Base-by-base conservation (phyloP, 2,888 invertebrate genomes). In the Seira musarum region DNA sequence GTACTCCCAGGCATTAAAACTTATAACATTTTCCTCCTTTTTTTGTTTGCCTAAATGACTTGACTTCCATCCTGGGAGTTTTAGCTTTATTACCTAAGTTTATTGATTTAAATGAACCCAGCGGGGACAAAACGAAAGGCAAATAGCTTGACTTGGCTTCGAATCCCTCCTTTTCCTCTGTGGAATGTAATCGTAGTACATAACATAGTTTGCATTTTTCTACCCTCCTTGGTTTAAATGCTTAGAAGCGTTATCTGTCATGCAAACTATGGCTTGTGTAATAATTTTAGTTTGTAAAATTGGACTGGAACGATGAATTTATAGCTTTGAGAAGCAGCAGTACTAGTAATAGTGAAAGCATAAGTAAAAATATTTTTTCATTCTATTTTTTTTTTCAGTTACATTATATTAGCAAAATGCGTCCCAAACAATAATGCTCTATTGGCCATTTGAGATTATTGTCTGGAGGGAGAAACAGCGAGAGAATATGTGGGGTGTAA, bases 371-470 rank as follows among this genome's bases (percentile, higher is more conserved):
- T 49, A n/a, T 49, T 5, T 30, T 5, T 30, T 30, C n/a, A 49
- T 49, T 2, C 17, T n/a, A 15, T 49, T 49, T 49, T 49, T 49
- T n/a, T n/a, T n/a, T n/a, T n/a, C n/a, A n/a, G 49, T 49, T 49
- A 49, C 49, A 49, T 49, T 49, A 49, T n/a, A 49, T 49, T 49
- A 49, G 49, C 17, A 49, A 49, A n/a, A 30, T 30, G 30, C 8
- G 49, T 49, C 53, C 73, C 66, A 67, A 60, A 49, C 49, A 49
- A 49, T 49, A 49, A 67, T 70, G 70, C 61, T 25, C 63, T 70
- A 57, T 70, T 77, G 70, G 69, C 70, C 69, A 70, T 77, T 77
- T 77, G 64, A 57, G 65, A 77, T 70, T 64, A 65, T 57, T 77
- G 70, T 68, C 76, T 68, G 19, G 69, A 77, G 68, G 68, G 49